These are phyloP conservation scores for Lipotes vexillifer DNA, from an alignment of 2,113 vertebrate species.

Conservation along the genomic window DNA sequence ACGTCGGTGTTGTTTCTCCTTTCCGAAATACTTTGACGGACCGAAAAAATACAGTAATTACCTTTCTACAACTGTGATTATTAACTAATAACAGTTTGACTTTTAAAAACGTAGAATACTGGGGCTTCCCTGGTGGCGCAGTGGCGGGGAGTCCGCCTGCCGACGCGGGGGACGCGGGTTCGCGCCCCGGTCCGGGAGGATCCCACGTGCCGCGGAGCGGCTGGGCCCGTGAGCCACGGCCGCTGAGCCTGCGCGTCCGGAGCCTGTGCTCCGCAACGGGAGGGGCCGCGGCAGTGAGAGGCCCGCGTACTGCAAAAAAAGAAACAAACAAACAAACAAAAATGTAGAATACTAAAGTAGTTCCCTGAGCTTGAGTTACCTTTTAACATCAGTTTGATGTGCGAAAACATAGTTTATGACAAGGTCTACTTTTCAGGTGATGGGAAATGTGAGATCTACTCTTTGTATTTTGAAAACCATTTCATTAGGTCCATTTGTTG, in stretches of 20 bases:
- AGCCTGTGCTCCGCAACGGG: no score
- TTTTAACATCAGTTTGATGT: background rate
- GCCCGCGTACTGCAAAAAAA: no score
- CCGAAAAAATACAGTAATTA: background rate
- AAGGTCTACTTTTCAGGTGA: conserved; percentile 3
- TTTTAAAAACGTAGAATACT: background rate
- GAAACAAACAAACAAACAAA: no score
- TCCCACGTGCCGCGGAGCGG: no score
- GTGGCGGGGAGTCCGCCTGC: no score
- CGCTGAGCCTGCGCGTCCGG: no score
- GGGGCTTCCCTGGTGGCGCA: no score
- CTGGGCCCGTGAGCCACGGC: no score
- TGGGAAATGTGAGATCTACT: conserved; percentile 39
- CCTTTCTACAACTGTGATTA: background rate
- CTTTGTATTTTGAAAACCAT: conserved; percentile 54
- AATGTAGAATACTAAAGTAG: background rate
- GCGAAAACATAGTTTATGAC: conserved; percentile 6
- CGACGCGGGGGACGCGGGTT: no score
- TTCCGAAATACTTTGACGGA: background rate
- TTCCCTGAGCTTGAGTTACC: background rate
- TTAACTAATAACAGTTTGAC: background rate
- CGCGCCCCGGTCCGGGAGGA: no score
- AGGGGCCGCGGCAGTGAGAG: no score
- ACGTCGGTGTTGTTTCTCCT: background rate
- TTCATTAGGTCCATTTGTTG: conserved; percentile 55